A percentile compares a stretch with the other conserved stretches of the same genome.
phyloP scores from a whole-genome alignment of 2,113 vertebrate genomes.

The Ellobius talpinus region DNA sequence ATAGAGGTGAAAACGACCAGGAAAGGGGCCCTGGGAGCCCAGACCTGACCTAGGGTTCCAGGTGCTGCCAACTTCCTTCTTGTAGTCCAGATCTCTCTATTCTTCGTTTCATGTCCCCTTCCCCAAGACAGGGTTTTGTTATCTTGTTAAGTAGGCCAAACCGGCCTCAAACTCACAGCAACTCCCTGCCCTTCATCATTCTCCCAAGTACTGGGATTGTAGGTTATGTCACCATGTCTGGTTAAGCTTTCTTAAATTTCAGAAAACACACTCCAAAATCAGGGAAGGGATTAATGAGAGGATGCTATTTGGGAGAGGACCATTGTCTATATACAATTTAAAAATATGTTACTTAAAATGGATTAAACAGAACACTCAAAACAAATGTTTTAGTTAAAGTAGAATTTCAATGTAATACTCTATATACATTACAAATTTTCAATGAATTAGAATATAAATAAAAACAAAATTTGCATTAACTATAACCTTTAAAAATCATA shows the following conservation, averaged over 20 bases:
- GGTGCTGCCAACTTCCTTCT: not conserved
- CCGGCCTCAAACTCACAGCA: not conserved
- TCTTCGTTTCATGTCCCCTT: not conserved
- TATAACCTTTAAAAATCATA: not conserved
- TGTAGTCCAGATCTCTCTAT: not conserved
- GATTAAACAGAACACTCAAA: not conserved
- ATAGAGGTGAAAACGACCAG: not conserved
- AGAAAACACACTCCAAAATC: not conserved
- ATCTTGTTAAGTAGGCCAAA: not conserved
- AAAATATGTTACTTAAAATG: not conserved
- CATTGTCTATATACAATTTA: not conserved
- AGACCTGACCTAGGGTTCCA: not conserved
- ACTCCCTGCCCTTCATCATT: not conserved
- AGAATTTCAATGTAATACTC: not conserved
- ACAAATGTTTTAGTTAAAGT: conserved; percentile 6
- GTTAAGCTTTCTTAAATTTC: not conserved
- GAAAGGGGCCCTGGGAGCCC: not conserved
- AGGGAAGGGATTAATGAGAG: not conserved
- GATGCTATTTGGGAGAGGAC: not conserved
- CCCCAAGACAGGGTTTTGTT: not conserved
- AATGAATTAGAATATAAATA: conserved; percentile 38
- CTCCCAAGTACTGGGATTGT: not conserved
- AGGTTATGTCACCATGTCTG: not conserved
- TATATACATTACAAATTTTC: not conserved
- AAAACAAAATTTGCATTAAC: conserved; percentile 29